Conservation (phyloP, 2,888 invertebrate species). For the Pseudoips prasinana region DNA sequence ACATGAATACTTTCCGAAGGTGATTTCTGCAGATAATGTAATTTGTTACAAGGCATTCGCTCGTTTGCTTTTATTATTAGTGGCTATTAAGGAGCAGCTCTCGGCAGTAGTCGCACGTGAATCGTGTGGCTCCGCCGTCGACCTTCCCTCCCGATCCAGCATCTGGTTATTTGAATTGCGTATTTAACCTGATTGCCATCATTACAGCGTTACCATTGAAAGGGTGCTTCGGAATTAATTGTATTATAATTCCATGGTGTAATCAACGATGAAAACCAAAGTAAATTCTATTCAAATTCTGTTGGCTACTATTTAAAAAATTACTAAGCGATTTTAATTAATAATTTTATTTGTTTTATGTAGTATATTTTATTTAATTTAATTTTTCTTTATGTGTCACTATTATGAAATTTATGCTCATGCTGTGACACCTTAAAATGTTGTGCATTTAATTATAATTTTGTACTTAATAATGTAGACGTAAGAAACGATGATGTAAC, state of each 20-base stretch:
- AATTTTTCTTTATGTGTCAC: too few relatives aligned
- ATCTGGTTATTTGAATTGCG: conserved; percentile 61
- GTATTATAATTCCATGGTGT: conserved; percentile 43
- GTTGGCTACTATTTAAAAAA: conserved; percentile 14
- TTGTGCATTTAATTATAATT: too few relatives aligned
- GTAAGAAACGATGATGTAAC: too few relatives aligned
- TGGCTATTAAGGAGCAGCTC: conserved; percentile 55
- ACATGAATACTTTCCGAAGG: conserved; percentile 54
- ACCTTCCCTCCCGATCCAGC: conserved; percentile 42
- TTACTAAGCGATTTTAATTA: conserved; percentile 17
- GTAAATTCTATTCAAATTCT: conserved; percentile 23
- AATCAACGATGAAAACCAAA: conserved; percentile 35
- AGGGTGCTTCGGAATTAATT: conserved; percentile 47
- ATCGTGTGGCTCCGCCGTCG: conserved; percentile 27
- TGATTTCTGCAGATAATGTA: conserved; percentile 64
- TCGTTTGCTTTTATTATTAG: conserved; percentile 69
- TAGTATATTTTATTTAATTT: too few relatives aligned
- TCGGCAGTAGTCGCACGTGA: conserved; percentile 41
- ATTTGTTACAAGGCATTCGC: conserved; percentile 67
- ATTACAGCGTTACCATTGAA: conserved; percentile 51
- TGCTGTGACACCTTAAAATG: too few relatives aligned
- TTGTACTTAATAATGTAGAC: too few relatives aligned
- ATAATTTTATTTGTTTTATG: too few relatives aligned
- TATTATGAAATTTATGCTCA: too few relatives aligned
- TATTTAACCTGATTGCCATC: conserved; percentile 61